Evolutionary conservation across 2,888 invertebrate species (phyloP).

Genomic region (Dryobota labecula): DNA sequence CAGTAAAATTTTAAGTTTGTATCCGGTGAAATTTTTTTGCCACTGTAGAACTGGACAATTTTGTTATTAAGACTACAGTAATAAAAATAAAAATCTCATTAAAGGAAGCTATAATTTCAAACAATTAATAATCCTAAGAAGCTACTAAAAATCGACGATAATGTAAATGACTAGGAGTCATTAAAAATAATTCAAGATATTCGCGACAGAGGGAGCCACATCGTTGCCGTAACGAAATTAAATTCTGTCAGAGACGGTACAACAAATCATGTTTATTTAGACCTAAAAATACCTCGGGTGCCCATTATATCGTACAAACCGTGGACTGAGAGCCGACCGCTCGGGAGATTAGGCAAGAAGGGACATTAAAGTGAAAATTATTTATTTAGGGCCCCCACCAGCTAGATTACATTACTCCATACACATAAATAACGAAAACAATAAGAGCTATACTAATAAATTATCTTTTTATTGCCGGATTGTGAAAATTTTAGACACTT

Average conservation of each 20-base stretch:
- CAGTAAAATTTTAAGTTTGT: not conserved
- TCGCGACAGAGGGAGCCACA: slow-evolving; percentile 81
- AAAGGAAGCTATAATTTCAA: slow-evolving; percentile 50
- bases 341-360: slow-evolving; percentile 90
- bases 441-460: slow-evolving; percentile 91
- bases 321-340: slow-evolving; percentile 84
- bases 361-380: slow-evolving; percentile 90
- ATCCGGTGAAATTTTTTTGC: not conserved
- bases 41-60: not conserved
- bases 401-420: slow-evolving; percentile 91
- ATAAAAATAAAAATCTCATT: slow-evolving; percentile 43
- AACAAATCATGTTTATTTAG: slow-evolving; percentile 91
- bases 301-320: slow-evolving; percentile 87
- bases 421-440: slow-evolving; percentile 91
- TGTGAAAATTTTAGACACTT: slow-evolving; percentile 91
- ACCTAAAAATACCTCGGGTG: slow-evolving; percentile 90
- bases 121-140: slow-evolving; percentile 50
- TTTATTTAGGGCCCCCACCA: slow-evolving; percentile 89
- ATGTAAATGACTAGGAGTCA: slow-evolving; percentile 78
- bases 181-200: slow-evolving; percentile 87
- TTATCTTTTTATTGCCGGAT: slow-evolving; percentile 91
- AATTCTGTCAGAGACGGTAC: slow-evolving; percentile 88
- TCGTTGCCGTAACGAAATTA: slow-evolving; percentile 84
- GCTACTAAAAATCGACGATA: slow-evolving; percentile 72
- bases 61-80: slow-evolving; percentile 11